Base-by-base conservation (phyloP, 1,140 invertebrate species). In the Orussus abietinus region DNA sequence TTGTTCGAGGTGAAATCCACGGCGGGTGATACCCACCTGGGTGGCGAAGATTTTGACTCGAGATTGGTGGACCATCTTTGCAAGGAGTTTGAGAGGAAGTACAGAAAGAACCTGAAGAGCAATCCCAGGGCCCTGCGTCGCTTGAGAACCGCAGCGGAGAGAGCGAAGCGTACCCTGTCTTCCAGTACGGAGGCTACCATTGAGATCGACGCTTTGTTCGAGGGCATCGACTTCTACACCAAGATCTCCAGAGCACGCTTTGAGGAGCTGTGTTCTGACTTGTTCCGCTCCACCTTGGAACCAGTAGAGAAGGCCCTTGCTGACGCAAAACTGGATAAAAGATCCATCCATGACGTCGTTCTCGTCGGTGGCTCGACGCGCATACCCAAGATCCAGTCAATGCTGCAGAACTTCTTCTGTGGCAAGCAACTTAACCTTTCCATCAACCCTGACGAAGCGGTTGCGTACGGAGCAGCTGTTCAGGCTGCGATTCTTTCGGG, bases 21-120 rank as follows among this genome's bases (percentile, higher is more conserved):
- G 12, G 78, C 79, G 13, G 82, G 82, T 42, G 81, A 85, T 55
- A 86, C 83, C n/a, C 22, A 25, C 22, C 22, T 25, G 45, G 83
- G 81, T 47, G 86, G 87, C 26, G 87, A 90, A 64, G 86, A 89
- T 62, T 90, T 89, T 53, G 84, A 87, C 59, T 83, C 85, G 64
- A 62, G 85, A 31, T 71, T 90, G 60, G 85, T 90, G 4, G 83
- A 80, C 56, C 81, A 86, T 55, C 61, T 77, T 2, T 65, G 69
- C 3, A 69, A 76, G 3, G 75, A 77, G 51, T 75, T 77, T 52
- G 55, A 67, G 30, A 55, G 73, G 19, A 76, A 76, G 48, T 68
- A 74, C 57, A 67, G 66, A 31, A 77, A 76, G 45, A 74, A 77
- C 53, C 47, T 72, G 47, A 66, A 53, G 19, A 49, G 37, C 20